Base-by-base conservation (phyloP, 2,113 vertebrate species). In the Oceanites oceanicus region DNA sequence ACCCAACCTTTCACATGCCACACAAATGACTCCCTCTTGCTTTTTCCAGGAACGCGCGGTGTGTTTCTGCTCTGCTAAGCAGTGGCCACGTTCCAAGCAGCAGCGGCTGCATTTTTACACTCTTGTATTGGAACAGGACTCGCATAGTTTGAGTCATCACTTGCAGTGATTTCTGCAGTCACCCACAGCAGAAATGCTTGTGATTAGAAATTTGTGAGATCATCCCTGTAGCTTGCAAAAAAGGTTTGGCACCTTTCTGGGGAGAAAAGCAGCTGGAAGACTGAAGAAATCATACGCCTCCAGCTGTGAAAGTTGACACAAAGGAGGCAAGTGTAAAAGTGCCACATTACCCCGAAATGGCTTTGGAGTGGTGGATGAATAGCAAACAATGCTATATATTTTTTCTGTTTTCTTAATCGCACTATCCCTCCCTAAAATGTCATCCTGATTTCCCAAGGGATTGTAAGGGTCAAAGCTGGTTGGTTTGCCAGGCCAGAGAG, bases 11-110 rank as follows among this genome's bases (percentile, higher is more conserved):
- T 78, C 73, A 44, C 40, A 8, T 25, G n/a, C 62, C 72, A 21
- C 65, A 40, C 50, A 30, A 44, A 63, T 27, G 63, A 17, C 18
- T 88, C n/a, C 55, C 72, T 77, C 91, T 66, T 80, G 50, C 56
- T 59, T 47, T n/a, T 59, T 92, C 80, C 34, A 6, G 79, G 68
- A 72, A 38, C 5, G 5, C 1, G 10, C 1, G 2, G 18, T 34
- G 61, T 92, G 62, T 73, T 86, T 83, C 88, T 77, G 68, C 72
- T 78, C 83, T 89, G 79, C 73, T 94, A 44, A 88, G 83, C 44
- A 55, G 61, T 74, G 90, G 72, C 82, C 55, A 9, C 0, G 0
- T 63, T 88, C 90, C 90, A 94, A 72, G 75, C 68, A 93, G 95
- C 75, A 88, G 92, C 9, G 1, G 71, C 71, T 87, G 73, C 55